These are phyloP conservation scores for Dasysyrphus tricinctus DNA, from an alignment of 2,888 invertebrate species.

Conservation along the genomic window DNA sequence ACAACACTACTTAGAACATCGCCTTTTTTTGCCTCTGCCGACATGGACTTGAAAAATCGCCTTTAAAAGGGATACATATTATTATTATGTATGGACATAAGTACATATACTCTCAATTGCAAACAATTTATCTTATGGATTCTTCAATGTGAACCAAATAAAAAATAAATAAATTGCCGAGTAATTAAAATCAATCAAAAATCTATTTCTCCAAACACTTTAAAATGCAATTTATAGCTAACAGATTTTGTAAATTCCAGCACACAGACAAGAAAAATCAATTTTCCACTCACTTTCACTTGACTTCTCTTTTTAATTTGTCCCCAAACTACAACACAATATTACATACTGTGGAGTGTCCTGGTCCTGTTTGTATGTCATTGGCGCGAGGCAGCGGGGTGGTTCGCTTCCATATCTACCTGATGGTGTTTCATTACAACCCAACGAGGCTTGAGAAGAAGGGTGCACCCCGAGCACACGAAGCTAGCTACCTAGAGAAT, in stretches of 20 bases:
- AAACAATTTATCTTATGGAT: too few species aligned
- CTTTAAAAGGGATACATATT: too few species aligned
- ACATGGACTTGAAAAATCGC: too few species aligned
- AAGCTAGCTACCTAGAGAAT: slow-evolving; percentile 53
- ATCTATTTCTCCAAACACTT: slow-evolving; percentile 1
- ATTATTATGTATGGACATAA: too few species aligned
- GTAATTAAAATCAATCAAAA: slow-evolving; percentile 27
- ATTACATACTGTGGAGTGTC: neutral
- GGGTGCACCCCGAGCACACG: slow-evolving; percentile 21
- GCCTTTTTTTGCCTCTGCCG: too few species aligned
- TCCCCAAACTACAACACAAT: slow-evolving; percentile 33
- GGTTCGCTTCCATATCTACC: neutral
- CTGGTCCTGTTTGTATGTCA: slow-evolving; percentile 8
- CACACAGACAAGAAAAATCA: slow-evolving; percentile 39
- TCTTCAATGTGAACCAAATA: too few species aligned
- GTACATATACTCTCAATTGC: too few species aligned
- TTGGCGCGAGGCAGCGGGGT: neutral
- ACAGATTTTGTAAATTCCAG: neutral
- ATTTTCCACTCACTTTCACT: slow-evolving; percentile 67
- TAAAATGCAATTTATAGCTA: slow-evolving; percentile 11
- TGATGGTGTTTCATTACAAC: slow-evolving; percentile 48
- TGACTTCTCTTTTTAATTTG: slow-evolving; percentile 62
- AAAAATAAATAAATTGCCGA: neutral
- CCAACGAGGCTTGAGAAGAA: slow-evolving; percentile 26
- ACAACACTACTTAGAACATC: too few species aligned